These are phyloP conservation scores for Kryptolebias ocellatus DNA, from an alignment of 2,797 vertebrate genomes.

Conservation along the genomic window DNA sequence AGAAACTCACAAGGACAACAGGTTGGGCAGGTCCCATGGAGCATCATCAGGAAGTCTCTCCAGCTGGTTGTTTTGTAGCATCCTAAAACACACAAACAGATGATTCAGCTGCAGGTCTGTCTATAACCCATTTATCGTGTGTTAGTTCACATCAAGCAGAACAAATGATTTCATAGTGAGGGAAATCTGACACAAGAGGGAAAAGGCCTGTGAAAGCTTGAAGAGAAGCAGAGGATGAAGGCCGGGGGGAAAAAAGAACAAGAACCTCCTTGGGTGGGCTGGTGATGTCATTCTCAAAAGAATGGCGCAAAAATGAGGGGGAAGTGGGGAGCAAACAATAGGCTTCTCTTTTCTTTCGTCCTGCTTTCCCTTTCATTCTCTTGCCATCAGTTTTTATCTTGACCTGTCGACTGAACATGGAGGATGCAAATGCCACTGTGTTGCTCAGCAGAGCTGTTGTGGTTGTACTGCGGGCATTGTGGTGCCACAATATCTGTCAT, in stretches of 20 bases:
- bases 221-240: constrained; percentile 68
- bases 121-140: constrained; percentile 14
- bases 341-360: constrained; percentile 60
- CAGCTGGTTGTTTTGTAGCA: constrained; percentile 96
- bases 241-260: constrained; percentile 55
- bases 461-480: constrained; percentile 53
- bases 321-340: constrained; percentile 80
- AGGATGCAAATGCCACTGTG: constrained; percentile 27
- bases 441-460: constrained; percentile 28
- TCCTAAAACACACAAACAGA: constrained; percentile 78
- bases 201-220: constrained; percentile 65
- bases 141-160: constrained; percentile 58
- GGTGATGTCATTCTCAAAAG: constrained; percentile 83
- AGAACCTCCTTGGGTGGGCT: constrained; percentile 84
- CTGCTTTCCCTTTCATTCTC: constrained; percentile 32
- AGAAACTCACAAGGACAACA: constrained; percentile 93
- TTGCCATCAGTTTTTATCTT: constrained; percentile 51
- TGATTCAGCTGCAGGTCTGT: constrained; percentile 18
- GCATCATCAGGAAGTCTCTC: constrained; percentile 88
- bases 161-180: constrained; percentile 69
- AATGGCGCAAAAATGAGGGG: constrained; percentile 73
- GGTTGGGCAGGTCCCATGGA: constrained; percentile 91
- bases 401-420: constrained; percentile 56
- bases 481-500: constrained; percentile 38
- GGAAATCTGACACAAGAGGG: constrained; percentile 75